Percentiles rank a stretch among this genome's conserved stretches.
These are phyloP conservation scores for Caenorhabditis remanei DNA, from an alignment of 1,140 invertebrate species.

Conservation along the genomic window DNA sequence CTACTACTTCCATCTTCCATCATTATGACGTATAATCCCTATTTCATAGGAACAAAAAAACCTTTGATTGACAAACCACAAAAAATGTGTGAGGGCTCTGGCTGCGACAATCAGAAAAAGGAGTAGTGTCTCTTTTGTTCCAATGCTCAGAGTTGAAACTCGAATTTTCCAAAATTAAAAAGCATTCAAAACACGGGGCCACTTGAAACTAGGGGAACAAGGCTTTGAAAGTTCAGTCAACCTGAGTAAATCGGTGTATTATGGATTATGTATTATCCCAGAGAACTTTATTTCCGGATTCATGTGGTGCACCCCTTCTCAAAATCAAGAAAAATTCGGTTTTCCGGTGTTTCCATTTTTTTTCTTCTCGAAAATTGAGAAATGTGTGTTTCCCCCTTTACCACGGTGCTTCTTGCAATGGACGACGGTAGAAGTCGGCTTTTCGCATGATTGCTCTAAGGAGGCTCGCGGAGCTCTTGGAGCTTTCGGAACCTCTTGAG, in stretches of 20 bases:
- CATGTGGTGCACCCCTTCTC: not conserved
- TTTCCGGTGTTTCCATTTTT: conserved; percentile 5
- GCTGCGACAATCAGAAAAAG: not conserved
- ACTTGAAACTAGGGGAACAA: too few relatives aligned
- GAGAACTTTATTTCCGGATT: conserved; percentile 34
- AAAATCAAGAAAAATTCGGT: not conserved
- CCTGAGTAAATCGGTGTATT: conserved; percentile 46
- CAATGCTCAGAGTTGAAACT: too few relatives aligned
- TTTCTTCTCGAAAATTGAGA: not conserved
- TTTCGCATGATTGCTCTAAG: conserved; percentile 40
- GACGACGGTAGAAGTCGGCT: conserved; percentile 52
- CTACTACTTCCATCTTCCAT: not conserved
- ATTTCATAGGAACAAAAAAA: not conserved
- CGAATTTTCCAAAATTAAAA: too few relatives aligned
- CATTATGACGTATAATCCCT: not conserved
- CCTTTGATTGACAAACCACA: not conserved
- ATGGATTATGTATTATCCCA: conserved; percentile 47
- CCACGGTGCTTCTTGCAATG: conserved; percentile 46
- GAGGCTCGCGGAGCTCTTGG: conserved; percentile 25
- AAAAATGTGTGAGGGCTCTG: not conserved
- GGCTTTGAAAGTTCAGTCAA: conserved; percentile 13
- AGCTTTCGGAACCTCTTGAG: conserved; percentile 38
- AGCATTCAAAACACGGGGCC: too few relatives aligned
- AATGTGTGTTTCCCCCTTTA: not conserved
- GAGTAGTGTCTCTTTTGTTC: not conserved